These are phyloP conservation scores for Macquaria ambigua DNA, from an alignment of 2,113 vertebrate species.

Conservation along the genomic window DNA sequence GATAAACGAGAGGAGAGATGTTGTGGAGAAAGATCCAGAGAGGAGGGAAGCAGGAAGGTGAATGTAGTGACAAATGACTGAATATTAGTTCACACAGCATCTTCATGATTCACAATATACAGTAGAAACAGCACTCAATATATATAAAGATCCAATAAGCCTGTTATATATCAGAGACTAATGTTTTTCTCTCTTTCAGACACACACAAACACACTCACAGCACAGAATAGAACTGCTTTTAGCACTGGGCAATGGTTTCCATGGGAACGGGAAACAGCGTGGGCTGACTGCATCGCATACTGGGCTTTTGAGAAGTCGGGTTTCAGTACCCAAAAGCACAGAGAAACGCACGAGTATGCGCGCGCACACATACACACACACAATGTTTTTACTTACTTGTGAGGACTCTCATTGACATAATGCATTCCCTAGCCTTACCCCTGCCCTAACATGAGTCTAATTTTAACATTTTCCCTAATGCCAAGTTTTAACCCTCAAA, in stretches of 20 bases:
- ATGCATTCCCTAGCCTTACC: neutral
- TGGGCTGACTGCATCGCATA: constrained; percentile 77
- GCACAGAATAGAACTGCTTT: constrained; percentile 69
- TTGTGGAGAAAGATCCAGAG: constrained; percentile 3
- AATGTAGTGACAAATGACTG: neutral
- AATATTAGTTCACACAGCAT: constrained; percentile 9
- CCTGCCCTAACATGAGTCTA: neutral
- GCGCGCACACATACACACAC: neutral
- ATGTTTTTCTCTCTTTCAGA: constrained; percentile 37
- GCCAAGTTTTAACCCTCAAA: neutral
- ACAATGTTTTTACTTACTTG: constrained; percentile 15
- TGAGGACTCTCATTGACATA: constrained; percentile 8
- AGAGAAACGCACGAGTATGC: constrained; percentile 24
- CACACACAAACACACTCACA: constrained; percentile 31
- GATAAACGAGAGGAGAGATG: constrained; percentile 16
- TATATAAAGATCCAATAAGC: constrained; percentile 7
- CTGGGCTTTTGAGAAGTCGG: constrained; percentile 76
- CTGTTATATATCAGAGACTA: constrained; percentile 19
- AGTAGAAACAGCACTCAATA: neutral
- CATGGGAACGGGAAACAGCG: constrained; percentile 81
- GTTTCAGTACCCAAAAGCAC: constrained; percentile 60
- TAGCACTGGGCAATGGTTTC: constrained; percentile 78
- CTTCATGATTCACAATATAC: neutral
- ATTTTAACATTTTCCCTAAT: neutral
- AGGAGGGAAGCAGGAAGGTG: constrained; percentile 19